phyloP scores from a whole-genome alignment of 2,888 invertebrate species.

The Osedax fenrisi region DNA sequence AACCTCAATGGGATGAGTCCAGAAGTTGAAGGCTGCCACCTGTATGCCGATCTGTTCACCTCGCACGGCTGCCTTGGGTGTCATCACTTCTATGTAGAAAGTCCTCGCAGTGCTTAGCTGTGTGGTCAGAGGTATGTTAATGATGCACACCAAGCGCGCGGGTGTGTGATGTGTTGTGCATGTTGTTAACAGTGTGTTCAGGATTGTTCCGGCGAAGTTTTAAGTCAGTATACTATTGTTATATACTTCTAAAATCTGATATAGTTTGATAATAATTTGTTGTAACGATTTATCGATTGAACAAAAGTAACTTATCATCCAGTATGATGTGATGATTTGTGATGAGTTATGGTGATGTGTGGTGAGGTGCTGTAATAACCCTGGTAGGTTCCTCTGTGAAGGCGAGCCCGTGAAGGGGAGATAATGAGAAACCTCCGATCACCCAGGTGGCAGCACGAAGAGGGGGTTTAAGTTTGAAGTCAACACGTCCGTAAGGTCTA shows the following conservation, averaged over 20 bases:
- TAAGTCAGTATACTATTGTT: too few relatives aligned
- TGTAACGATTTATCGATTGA: too few relatives aligned
- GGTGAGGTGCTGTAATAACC: background rate
- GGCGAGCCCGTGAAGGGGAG: conserved; percentile 7
- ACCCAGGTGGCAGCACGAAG: conserved; percentile 60
- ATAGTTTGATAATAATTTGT: too few relatives aligned
- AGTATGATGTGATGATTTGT: too few relatives aligned
- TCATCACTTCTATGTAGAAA: conserved; percentile 90
- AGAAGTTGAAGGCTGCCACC: conserved; percentile 84
- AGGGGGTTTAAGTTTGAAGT: conserved; percentile 45
- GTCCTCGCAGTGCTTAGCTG: conserved; percentile 76
- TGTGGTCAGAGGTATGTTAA: too few relatives aligned
- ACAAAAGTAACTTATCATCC: too few relatives aligned
- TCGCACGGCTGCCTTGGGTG: conserved; percentile 68
- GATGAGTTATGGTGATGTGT: too few relatives aligned
- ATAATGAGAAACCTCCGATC: conserved; percentile 68
- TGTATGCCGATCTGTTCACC: conserved; percentile 87
- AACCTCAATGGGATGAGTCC: conserved; percentile 53
- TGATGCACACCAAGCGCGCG: too few relatives aligned
- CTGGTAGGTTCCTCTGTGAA: conserved; percentile 15
- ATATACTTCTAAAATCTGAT: too few relatives aligned
- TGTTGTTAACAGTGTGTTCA: too few relatives aligned
- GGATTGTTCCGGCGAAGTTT: too few relatives aligned
- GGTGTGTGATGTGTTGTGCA: too few relatives aligned
- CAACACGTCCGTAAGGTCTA: conserved; percentile 46